Base-by-base conservation (phyloP, 1,140 invertebrate species). In the Scylla paramamosain region DNA sequence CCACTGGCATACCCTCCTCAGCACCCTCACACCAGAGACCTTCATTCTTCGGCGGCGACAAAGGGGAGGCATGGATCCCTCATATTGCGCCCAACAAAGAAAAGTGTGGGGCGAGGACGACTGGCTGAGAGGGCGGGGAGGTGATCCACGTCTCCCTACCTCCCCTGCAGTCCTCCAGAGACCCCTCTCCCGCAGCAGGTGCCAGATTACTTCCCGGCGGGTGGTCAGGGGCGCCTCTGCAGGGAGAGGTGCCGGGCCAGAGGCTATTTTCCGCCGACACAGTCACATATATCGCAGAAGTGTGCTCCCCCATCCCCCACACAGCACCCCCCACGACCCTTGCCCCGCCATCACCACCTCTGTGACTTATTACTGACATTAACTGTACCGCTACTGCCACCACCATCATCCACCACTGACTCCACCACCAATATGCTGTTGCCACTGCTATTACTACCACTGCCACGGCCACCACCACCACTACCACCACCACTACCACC, bases 251-350 rank as follows among this genome's bases (percentile, higher is more conserved):
- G n/a, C 67, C 20, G 67, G 25, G 67, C 12, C 67, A 77, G 67
- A n/a, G 67, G 67, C 67, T 77, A n/a, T 77, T 77, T 77, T 77
- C 67, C 67, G 67, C 67, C n/a, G 67, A 77, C n/a, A 77, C 67
- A n/a, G 20, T 77, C 67, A 77, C n/a, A 77, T 77, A 77, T 77
- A 77, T 77, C 67, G 67, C 67, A 25, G n/a, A 20, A 20, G 52
- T 20, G 52, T 20, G 10, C 20, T 77, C 67, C 67, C 67, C 16
- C 52, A 2, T 20, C 67, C 67, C 67, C 67, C n/a, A 25, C 67
- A 2, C 67, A 16, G 1, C 67, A n/a, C n/a, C 67, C 67, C 16
- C 67, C 8, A 16, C 0, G 12, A 12, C 25, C 67, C 67, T n/a
- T 20, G 20, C 67, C n/a, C 67, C 67, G n/a, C 67, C 67, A 77